Conservation (phyloP, 2,797 vertebrate species). For the Lacerta bilineata region DNA sequence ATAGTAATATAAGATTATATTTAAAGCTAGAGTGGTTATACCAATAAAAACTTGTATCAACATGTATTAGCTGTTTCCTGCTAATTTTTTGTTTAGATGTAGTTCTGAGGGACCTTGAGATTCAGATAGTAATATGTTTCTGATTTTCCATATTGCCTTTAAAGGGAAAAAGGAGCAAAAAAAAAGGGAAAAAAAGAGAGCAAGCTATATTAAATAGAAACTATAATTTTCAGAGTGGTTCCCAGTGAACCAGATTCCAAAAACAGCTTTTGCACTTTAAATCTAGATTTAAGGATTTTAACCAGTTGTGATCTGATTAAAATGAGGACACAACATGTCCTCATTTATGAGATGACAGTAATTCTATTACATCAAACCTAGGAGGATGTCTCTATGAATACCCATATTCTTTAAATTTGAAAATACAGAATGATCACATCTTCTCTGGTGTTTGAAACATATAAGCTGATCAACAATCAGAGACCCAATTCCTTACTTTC, state of each 20-base stretch:
- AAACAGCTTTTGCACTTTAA: conserved; percentile 65
- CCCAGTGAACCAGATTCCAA: conserved; percentile 63
- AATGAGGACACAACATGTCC: conserved; percentile 14
- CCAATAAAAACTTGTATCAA: no score
- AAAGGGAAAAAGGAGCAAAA: conserved; percentile 36
- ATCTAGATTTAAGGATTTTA: conserved; percentile 15
- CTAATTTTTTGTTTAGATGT: not conserved
- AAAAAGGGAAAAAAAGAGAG: conserved; percentile 68
- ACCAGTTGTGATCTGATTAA: conserved; percentile 70
- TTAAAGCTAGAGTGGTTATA: no score
- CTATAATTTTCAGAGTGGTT: conserved; percentile 59
- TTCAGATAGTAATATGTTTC: not conserved
- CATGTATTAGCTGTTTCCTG: no score
- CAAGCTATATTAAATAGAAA: conserved; percentile 64
- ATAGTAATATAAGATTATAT: no score
- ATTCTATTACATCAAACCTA: not conserved
- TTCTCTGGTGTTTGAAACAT: not conserved
- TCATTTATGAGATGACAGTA: not conserved
- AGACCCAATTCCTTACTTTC: not conserved
- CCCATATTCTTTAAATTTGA: not conserved
- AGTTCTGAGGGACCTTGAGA: not conserved
- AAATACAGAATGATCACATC: not conserved
- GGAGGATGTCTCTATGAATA: not conserved
- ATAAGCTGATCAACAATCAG: not conserved
- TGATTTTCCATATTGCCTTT: not conserved